Evolutionary conservation across 1,140 invertebrate species (phyloP), one percentile per base, ranked within the genome.

Genomic region (Tetramorium simillimum): DNA sequence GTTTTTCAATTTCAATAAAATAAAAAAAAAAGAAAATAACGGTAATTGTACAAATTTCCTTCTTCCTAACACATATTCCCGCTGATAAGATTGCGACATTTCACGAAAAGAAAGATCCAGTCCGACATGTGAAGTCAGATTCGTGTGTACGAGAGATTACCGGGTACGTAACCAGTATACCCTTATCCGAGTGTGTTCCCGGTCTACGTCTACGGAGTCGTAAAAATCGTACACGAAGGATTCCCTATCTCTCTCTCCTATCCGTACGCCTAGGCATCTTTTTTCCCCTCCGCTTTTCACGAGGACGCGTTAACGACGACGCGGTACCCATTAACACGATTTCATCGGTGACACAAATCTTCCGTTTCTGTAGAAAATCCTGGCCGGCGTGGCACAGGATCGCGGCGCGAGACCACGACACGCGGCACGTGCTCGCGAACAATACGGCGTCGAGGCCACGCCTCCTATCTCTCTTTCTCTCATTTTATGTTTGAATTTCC

Each of bases 281-380:
- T 14, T 10, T 40, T 65, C 53, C 28, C 37, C 16, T 5, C 21
- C 18, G 67, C 86, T 90, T 90, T 90, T 90, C 86, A 90, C 88
- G 86, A 60, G 62, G 62, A 70, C 75, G 70, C 89, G 89, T 88
- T 87, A 90, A 90, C 89, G 87, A 73, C 63, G 37, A 28, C 51
- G 65, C 60, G 77, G 65, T 53, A 69, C 37, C 89, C 75, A 88
- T 90, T 90, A 90, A 91, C 89, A 90, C 77, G 76, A 58, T 88
- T 85, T 86, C 89, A 86, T 88, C 81, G 70, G 33, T 49, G 89
- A 90, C 89, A 90, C 86, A 81, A 85, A 90, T 90, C 89, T 81
- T 82, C n/a, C 53, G 53, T 90, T 90, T 86, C 76, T 51, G 1
- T 60, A 49, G 82, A 90, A 90, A 78, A 77, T 62, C 78, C 51